Percentiles rank a stretch among this genome's conserved stretches.
Evolutionary conservation across 2,113 vertebrate genomes (phyloP).

Genomic region (Pimephales promelas): DNA sequence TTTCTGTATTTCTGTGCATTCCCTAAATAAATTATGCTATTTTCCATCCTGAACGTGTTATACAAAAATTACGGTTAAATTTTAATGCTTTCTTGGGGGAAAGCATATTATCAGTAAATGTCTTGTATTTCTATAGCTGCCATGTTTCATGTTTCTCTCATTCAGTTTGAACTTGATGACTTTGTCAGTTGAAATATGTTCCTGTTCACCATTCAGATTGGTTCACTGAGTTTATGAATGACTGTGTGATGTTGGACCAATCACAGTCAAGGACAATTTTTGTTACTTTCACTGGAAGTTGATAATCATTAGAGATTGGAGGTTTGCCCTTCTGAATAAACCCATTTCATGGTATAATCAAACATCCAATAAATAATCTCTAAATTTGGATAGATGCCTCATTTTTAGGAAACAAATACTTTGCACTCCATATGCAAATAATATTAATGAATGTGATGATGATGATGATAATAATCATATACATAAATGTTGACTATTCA

Average conservation of each 20-base stretch:
- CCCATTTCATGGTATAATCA: conserved; percentile 28
- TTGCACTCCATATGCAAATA: not conserved
- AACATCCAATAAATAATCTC: conserved; percentile 24
- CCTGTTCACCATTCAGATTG: conserved; percentile 15
- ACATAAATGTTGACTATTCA: not conserved
- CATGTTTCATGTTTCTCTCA: not conserved
- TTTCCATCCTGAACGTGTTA: not conserved
- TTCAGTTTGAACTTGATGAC: not conserved
- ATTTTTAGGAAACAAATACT: not conserved
- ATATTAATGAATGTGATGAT: not conserved
- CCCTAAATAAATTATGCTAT: not conserved
- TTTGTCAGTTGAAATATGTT: not conserved
- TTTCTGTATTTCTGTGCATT: not conserved
- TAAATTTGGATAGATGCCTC: not conserved
- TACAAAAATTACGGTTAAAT: not conserved
- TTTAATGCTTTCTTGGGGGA: not conserved
- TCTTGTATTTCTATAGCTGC: not conserved
- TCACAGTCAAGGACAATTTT: conserved; percentile 46
- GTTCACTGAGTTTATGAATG: conserved; percentile 62
- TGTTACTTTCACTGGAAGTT: conserved; percentile 55
- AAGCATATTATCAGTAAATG: not conserved
- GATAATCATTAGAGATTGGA: conserved; percentile 57
- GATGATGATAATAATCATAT: not conserved
- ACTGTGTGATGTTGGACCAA: conserved; percentile 40
- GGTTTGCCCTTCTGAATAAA: conserved; percentile 47